Evolutionary conservation across 1,140 invertebrate species (phyloP), one percentile per base, ranked within the genome.

Genomic region (Orius laevigatus): DNA sequence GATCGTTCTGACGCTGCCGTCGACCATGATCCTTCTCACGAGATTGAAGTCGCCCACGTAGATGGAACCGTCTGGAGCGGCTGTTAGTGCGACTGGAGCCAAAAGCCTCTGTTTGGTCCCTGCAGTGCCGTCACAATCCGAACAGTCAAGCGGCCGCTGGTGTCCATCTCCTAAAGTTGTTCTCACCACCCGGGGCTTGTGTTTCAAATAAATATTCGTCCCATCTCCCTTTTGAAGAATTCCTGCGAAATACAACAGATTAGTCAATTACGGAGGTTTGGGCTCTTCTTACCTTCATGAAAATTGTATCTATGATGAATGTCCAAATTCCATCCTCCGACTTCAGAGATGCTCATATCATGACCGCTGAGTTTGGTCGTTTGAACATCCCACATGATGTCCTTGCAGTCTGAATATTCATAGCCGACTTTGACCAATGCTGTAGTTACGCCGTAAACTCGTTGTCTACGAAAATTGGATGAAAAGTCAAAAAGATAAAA

Each of bases 221-320:
- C 94, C 94, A 63, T 97, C 93, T 19, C 94, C 94, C 62, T 95
- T 95, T 65, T 97, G 92, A 1, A 97, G 70, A 53, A 97, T 95
- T 18, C 88, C 81, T 81, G 62, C 11, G 64, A 57, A 3, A 52
- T 5, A 45, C 14, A 39, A 25, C 9, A 4, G 25, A 50, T n/a
- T 38, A 16, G 40, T 11, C 6, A 40, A 40, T 10, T 10, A 9
- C 14, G 14, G 8, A 40, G 8, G 8, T 40, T 40, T 40, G 39
- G 8, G 14, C 6, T 16, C 5, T 42, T 42, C 4, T 59, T 68
- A 81, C 86, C 92, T 71, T 95, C 91, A 62, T 94, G 89, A 74
- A 94, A 93, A 62, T 97, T 96, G 64, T 96, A 95, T 54, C 90
- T 72, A 59, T 98, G 93, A 68, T 97, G 93, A 55, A 96, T 91